A percentile compares a stretch with the other conserved stretches of the same genome.
Conservation (phyloP, 2,797 vertebrate species). For the Myoxocephalus aenaeus region DNA sequence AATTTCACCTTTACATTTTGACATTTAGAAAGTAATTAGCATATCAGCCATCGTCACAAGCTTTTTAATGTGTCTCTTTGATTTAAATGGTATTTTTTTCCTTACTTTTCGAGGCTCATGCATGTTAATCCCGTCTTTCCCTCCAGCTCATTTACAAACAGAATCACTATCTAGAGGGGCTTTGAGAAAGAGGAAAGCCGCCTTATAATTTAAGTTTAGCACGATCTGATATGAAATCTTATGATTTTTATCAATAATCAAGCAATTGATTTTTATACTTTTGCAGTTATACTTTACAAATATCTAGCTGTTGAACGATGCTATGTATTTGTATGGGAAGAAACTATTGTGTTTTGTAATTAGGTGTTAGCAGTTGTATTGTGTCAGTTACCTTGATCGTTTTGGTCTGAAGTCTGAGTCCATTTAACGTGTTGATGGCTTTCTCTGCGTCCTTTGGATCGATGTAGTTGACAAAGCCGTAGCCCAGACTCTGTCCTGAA, state of each 20-base stretch:
- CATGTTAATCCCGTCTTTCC: constrained; percentile 62
- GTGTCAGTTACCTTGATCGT: constrained; percentile 93
- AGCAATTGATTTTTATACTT: neutral
- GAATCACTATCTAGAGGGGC: constrained; percentile 37
- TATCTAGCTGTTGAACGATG: neutral
- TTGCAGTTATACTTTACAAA: neutral
- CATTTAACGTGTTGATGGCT: constrained; percentile 99
- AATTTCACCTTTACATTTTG: constrained; percentile 75
- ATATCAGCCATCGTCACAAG: constrained; percentile 71
- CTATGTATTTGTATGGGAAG: neutral
- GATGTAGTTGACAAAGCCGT: constrained; percentile 99
- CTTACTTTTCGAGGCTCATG: constrained; percentile 60
- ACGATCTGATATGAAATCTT: neutral
- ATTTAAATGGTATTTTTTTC: constrained; percentile 68
- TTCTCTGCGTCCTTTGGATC: constrained; percentile 99
- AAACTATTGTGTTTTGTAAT: neutral
- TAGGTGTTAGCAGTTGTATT: neutral
- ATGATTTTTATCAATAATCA: constrained; percentile 6
- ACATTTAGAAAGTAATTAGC: constrained; percentile 81
- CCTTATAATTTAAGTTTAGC: constrained; percentile 22
- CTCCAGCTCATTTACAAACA: constrained; percentile 48
- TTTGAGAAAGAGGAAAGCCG: constrained; percentile 44
- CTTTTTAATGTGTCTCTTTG: constrained; percentile 66
- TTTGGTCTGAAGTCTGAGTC: constrained; percentile 99
- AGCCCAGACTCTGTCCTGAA: constrained; percentile 97